A percentile compares a stretch with the other conserved stretches of the same genome.
These are phyloP conservation scores for Incurvaria masculella DNA, from an alignment of 2,888 invertebrate genomes.

Conservation along the genomic window DNA sequence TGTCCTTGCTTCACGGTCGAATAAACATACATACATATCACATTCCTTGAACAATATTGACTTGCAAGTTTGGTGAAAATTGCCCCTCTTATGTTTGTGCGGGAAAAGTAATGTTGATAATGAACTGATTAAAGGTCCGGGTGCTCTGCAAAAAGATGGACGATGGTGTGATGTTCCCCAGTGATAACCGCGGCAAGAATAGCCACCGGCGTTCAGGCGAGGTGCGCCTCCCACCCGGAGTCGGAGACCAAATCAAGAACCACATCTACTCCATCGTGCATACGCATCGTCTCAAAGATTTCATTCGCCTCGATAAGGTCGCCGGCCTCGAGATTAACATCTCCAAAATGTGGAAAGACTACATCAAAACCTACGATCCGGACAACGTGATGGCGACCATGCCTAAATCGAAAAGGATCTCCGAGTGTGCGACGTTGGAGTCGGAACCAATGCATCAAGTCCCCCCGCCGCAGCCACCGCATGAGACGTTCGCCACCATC, in stretches of 20 bases:
- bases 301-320: conserved; percentile 51
- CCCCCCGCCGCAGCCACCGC: conserved; percentile 22
- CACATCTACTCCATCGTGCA: conserved; percentile 54
- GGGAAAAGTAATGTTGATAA: too few species aligned
- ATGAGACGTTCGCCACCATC: conserved; percentile 35
- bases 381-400: conserved; percentile 48
- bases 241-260: conserved; percentile 52
- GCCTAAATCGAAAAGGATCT: conserved; percentile 45
- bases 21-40: too few species aligned
- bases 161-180: conserved; percentile 56
- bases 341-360: conserved; percentile 58
- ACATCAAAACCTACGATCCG: conserved; percentile 53
- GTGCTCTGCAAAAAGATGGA: conserved; percentile 58
- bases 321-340: conserved; percentile 56
- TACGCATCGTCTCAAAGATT: conserved; percentile 50
- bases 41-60: too few species aligned
- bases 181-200: conserved; percentile 55
- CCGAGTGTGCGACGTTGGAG: conserved; percentile 27
- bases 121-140: too few species aligned
- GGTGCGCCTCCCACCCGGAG: conserved; percentile 44
- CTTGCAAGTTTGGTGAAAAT: too few species aligned
- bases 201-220: conserved; percentile 51
- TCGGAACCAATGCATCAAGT: conserved; percentile 23
- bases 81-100: too few species aligned
- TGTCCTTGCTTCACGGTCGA: too few species aligned